Conservation (phyloP, 1,140 invertebrate genomes). For the Popillia japonica region DNA sequence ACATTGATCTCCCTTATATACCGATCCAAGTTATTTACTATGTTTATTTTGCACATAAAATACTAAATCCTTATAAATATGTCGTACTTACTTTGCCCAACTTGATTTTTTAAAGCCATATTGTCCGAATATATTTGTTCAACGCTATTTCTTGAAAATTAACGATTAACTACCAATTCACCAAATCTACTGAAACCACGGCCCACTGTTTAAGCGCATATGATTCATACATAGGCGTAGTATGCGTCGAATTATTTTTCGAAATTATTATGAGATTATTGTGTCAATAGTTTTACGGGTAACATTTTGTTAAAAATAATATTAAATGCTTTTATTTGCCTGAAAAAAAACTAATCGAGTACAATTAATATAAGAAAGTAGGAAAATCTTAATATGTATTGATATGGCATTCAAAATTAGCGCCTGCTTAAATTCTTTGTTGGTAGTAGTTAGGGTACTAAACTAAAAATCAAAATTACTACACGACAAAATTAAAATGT, state of each 20-base stretch:
- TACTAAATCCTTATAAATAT: background rate
- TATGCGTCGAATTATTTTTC: background rate
- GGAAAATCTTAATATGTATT: too few relatives aligned
- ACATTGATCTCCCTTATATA: background rate
- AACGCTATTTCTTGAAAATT: background rate
- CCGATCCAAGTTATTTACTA: background rate
- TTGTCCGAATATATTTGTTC: background rate
- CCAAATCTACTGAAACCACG: constrained; percentile 13
- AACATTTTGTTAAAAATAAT: background rate
- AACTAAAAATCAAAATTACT: background rate
- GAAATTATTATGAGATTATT: too few relatives aligned
- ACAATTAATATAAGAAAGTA: too few relatives aligned
- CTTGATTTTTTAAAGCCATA: constrained; percentile 74
- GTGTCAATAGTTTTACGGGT: background rate
- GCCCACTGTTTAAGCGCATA: constrained; percentile 6
- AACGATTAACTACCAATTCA: background rate
- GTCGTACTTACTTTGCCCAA: constrained; percentile 72
- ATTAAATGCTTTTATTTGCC: background rate
- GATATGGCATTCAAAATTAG: too few relatives aligned
- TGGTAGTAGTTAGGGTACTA: background rate
- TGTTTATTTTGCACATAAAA: background rate
- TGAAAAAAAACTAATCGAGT: background rate
- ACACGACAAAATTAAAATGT: background rate
- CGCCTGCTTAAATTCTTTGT: too few relatives aligned
- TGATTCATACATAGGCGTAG: background rate